These are phyloP conservation scores for Dicyrtomina minuta DNA, from an alignment of 2,888 invertebrate genomes.

Conservation along the genomic window DNA sequence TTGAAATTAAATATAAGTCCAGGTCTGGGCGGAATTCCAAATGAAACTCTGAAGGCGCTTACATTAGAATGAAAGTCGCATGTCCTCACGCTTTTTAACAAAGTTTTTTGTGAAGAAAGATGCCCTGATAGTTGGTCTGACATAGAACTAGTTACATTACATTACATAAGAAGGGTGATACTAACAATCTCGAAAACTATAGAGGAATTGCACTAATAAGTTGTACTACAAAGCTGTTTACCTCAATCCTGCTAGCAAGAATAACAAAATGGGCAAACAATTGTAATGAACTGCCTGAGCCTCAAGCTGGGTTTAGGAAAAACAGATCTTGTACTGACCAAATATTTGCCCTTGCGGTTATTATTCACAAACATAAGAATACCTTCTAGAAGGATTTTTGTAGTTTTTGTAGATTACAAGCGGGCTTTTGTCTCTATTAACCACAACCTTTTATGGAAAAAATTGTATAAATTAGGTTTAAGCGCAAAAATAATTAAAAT, in stretches of 20 bases:
- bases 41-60: constrained; percentile 38
- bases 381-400: constrained; percentile 15
- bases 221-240: constrained; percentile 35
- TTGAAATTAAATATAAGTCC: constrained; percentile 30
- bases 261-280: constrained; percentile 29
- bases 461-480: constrained; percentile 11
- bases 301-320: constrained; percentile 36
- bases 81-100: constrained; percentile 20
- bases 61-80: neutral
- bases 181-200: constrained; percentile 35
- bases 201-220: constrained; percentile 35
- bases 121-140: constrained; percentile 25
- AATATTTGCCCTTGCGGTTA: constrained; percentile 32
- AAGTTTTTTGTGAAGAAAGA: constrained; percentile 14
- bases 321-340: constrained; percentile 29
- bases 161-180: constrained; percentile 40
- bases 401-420: constrained; percentile 28
- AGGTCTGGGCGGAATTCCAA: constrained; percentile 36
- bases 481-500: constrained; percentile 13
- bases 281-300: constrained; percentile 32
- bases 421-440: constrained; percentile 22
- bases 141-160: constrained; percentile 29
- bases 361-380: constrained; percentile 16
- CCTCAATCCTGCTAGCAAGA: constrained; percentile 29
- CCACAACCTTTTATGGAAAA: constrained; percentile 19